phyloP scores from a whole-genome alignment of 2,113 vertebrate genomes.

The Brachypodius melanocephalos region DNA sequence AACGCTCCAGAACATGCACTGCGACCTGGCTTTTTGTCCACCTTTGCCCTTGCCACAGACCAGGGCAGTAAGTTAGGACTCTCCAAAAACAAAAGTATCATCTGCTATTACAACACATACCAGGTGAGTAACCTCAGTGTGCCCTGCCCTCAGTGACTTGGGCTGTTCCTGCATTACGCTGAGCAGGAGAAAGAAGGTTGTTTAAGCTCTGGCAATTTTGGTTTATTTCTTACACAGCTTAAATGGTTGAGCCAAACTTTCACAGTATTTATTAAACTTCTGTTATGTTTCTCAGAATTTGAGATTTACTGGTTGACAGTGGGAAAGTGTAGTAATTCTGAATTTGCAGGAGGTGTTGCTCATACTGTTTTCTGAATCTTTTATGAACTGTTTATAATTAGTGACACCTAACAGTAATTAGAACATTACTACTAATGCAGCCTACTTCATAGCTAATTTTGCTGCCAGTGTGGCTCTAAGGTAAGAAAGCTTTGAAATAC shows the following conservation, averaged over 20 bases:
- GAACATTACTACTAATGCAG: neutral
- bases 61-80: constrained; percentile 98
- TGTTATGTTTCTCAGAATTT: neutral
- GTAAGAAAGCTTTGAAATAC: neutral
- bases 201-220: neutral
- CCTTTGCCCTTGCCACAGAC: constrained; percentile 95
- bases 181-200: neutral
- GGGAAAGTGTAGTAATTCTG: neutral
- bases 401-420: neutral
- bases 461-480: neutral
- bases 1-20: constrained; percentile 93
- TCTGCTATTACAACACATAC: constrained; percentile 97
- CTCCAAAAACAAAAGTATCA: constrained; percentile 98
- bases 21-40: constrained; percentile 92
- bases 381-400: neutral
- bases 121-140: constrained; percentile 76
- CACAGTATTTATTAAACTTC: neutral
- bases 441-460: neutral
- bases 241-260: neutral
- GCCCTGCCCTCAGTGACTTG: neutral
- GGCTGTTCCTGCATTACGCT: neutral
- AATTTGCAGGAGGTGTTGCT: neutral
- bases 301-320: neutral
- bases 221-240: neutral
- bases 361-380: neutral